Evolutionary conservation across 1,140 invertebrate species (phyloP).

Genomic region (Sitobion miscanthi): DNA sequence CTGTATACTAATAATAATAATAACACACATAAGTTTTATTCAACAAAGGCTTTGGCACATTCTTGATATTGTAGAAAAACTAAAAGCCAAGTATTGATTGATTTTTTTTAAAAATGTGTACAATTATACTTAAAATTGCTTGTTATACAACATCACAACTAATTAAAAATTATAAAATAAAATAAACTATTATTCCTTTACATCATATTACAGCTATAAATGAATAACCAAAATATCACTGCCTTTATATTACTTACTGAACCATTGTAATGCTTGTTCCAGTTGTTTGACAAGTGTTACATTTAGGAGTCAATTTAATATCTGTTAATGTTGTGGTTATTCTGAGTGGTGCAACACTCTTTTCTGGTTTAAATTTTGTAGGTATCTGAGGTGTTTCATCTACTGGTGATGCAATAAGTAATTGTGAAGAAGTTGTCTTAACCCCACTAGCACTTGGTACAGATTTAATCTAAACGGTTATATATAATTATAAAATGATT

Average conservation of each 20-base stretch:
- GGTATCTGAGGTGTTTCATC: slow-evolving; percentile 57
- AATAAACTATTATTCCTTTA: not conserved
- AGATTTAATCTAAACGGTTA: slow-evolving; percentile 73
- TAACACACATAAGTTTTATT: no score
- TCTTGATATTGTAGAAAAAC: no score
- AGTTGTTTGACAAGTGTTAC: slow-evolving; percentile 71
- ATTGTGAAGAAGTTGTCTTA: slow-evolving; percentile 48
- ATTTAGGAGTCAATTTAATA: slow-evolving; percentile 66
- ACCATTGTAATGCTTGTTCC: slow-evolving; percentile 73
- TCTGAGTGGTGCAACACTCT: slow-evolving; percentile 47
- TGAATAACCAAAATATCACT: not conserved
- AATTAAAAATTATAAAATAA: not conserved
- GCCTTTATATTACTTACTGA: slow-evolving; percentile 64
- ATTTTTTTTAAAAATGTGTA: no score
- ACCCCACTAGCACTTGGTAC: slow-evolving; percentile 73
- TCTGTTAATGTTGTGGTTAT: slow-evolving; percentile 62
- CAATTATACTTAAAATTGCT: not conserved
- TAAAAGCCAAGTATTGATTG: no score
- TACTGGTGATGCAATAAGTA: slow-evolving; percentile 50
- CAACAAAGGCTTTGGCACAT: no score
- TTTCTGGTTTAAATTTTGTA: slow-evolving; percentile 60
- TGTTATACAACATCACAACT: not conserved
- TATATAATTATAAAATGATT: not conserved
- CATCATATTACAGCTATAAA: not conserved
- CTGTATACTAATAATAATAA: no score